Conservation (phyloP, 2,888 invertebrate genomes). For the Fragum sueziense region DNA sequence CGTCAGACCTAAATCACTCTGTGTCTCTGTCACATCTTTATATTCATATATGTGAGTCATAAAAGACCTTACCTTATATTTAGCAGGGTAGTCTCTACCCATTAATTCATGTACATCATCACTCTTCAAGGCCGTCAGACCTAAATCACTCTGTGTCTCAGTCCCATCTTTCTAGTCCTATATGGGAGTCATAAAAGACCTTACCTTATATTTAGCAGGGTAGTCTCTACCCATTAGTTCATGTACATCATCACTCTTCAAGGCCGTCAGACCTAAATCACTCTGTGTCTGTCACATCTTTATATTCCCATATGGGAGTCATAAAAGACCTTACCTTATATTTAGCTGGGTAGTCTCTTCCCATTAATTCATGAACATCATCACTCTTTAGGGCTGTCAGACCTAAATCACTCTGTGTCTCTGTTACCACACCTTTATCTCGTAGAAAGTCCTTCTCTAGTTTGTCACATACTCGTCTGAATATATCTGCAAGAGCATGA, state of each 20-base stretch:
- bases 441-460: conserved; percentile 95
- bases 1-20: conserved; percentile 95
- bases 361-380: conserved; percentile 97
- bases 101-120: conserved; percentile 97
- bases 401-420: conserved; percentile 94
- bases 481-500: conserved; percentile 87
- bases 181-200: too few relatives aligned
- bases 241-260: conserved; percentile 94
- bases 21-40: conserved; percentile 91
- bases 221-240: conserved; percentile 98
- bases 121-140: conserved; percentile 94
- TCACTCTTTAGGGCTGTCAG: conserved; percentile 95
- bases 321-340: conserved; percentile 96
- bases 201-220: conserved; percentile 95
- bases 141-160: too few relatives aligned
- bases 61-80: conserved; percentile 96
- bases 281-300: too few relatives aligned
- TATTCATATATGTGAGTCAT: too few relatives aligned
- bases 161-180: too few relatives aligned
- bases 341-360: conserved; percentile 96
- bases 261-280: conserved; percentile 94
- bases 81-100: conserved; percentile 96
- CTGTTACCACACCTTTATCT: conserved; percentile 90
- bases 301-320: too few relatives aligned
- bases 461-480: conserved; percentile 92